Base-by-base conservation (phyloP, 1,140 invertebrate genomes). In the Protaetia brevitarsis region DNA sequence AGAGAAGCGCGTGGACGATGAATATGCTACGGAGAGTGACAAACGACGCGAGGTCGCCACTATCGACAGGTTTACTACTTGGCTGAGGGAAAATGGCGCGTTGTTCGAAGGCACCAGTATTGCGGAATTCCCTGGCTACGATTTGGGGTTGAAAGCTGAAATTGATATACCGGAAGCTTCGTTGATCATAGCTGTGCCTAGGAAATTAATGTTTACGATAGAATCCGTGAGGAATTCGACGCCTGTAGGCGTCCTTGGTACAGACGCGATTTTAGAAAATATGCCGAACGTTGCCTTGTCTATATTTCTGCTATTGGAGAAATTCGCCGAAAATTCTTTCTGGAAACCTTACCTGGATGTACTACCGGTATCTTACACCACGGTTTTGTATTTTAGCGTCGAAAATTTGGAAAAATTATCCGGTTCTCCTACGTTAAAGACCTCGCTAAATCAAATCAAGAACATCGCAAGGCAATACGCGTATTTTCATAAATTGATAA, bases 381-480 rank as follows among this genome's bases (percentile, higher is more conserved):
- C 95, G 11, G 87, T 95, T 7, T 80, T 98, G 13, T 96, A 96
- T 79, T 97, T 95, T 80, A 88, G 81, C 51, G 79, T 85, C 1
- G 84, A 89, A 60, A 98, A 74, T 81, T n/a, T 98, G 70, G 81
- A 88, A 66, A 84, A 89, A 65, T 79, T 99, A 6, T 92, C 92
- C 74, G 85, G 84, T 63, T 86, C 86, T 13, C 82, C 83, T 19
- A 83, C 81, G 21, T 81, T 85, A 84, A 88, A 92, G 73, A 81
- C 88, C 57, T 88, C 93, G 11, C 76, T 98, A 67, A 94, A 91
- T 68, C 89, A 96, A 70, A 94, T 88, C 71, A 86, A 90, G 74
- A 93, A 89, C 75, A 96, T 98, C 69, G 88, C 91, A 7, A 83
- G 95, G 68, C 95, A 98, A 74, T 98, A 96, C 84, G 89, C 93